Evolutionary conservation across 2,113 vertebrate genomes (phyloP).

Genomic region (Lophura nycthemera): DNA sequence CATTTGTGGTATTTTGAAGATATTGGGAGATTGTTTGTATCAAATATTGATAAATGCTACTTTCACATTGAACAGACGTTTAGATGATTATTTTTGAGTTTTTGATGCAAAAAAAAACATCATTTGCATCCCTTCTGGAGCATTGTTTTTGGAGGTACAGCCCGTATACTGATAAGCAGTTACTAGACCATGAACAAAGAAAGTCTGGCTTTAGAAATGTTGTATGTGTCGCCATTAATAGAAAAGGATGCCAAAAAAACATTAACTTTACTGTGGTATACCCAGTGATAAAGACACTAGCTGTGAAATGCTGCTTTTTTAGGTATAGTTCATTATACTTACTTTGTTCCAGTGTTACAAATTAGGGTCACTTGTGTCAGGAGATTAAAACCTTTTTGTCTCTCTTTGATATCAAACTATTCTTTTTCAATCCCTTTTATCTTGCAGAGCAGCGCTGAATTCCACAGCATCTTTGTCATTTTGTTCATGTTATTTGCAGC

Average conservation of each 20-base stretch:
- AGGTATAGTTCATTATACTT: constrained; percentile 57
- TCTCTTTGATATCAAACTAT: constrained; percentile 61
- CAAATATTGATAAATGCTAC: background rate
- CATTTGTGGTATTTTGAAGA: background rate
- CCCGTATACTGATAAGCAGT: background rate
- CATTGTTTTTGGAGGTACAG: background rate
- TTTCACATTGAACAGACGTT: background rate
- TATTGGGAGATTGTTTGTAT: background rate
- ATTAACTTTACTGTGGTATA: background rate
- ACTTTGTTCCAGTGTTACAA: constrained; percentile 58
- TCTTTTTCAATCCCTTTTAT: constrained; percentile 62
- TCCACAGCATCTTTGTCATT: constrained; percentile 47
- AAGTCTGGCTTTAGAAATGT: background rate
- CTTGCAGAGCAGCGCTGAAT: constrained; percentile 24
- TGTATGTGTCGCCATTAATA: background rate
- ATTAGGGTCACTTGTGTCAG: constrained; percentile 53
- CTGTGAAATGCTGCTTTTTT: constrained; percentile 24
- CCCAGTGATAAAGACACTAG: background rate
- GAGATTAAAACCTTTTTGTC: constrained; percentile 66
- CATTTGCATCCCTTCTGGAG: background rate
- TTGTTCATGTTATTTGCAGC: constrained; percentile 3
- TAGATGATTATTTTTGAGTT: background rate
- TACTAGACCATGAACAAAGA: constrained; percentile 28
- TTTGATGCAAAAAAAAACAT: background rate
- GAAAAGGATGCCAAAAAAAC: background rate